Base-by-base conservation (phyloP, 1,140 invertebrate genomes). In the Physella acuta region DNA sequence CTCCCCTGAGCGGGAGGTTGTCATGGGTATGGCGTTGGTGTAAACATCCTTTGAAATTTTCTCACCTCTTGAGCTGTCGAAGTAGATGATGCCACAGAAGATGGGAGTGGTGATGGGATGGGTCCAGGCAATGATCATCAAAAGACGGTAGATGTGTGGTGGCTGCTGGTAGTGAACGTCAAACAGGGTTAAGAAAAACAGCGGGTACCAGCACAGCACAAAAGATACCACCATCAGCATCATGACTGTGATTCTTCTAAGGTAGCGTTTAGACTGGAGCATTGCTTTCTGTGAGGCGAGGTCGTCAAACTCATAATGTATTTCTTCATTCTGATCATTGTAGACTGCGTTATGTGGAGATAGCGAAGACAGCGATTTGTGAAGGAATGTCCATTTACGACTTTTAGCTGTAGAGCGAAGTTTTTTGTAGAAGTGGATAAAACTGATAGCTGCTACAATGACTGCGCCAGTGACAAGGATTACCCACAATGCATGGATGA, bases 401-500 rank as follows among this genome's bases (percentile, higher is more conserved):
- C 73, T 73, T 51, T 75, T 75, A 24, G 75, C 76, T n/a, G 71
- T 70, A 3, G 72, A 68, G 16, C 72, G 62, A 24, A 95, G 88
- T 82, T 94, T 92, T 70, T 90, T 87, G 84, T 93, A 91, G 44
- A 95, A 88, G 80, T 94, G 94, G 76, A 90, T 87, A 53, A 95
- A 88, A 80, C 94, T 93, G 82, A 93, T 91, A 33, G 92, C 87
- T 8, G 93, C 94, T n/a, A 94, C 86, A 31, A 89, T 86, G n/a
- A 94, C 90, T 83, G 93, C 94, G 67, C 94, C 91, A 37, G 93
- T 88, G 80, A 95, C 94, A 72, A 94, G 92, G 56, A 91, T 88
- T 65, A 94, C 93, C 94, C 94, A 95, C 1, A 95, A 87, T 4
- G 93, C 90, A 82, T 95, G 94, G 55, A 95, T 89, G 65, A 95